Conservation (phyloP, 2,888 invertebrate genomes). For the Melinaea menophilus region DNA sequence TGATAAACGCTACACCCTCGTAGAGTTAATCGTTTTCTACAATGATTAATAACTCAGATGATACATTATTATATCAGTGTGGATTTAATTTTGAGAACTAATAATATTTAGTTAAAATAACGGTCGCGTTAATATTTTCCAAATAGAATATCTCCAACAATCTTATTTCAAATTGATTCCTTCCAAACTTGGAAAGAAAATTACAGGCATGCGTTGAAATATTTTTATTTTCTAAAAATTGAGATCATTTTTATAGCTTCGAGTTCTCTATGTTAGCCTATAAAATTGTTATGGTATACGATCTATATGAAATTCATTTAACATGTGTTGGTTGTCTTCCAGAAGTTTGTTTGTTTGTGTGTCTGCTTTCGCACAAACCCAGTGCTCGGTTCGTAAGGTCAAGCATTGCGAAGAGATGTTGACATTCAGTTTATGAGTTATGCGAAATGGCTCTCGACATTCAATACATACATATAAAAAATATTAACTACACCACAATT, state of each 20-base stretch:
- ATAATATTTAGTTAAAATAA: no score
- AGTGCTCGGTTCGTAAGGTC: not conserved
- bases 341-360: conserved; percentile 14
- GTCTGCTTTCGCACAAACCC: conserved; percentile 10
- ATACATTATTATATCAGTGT: not conserved
- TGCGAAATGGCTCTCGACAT: not conserved
- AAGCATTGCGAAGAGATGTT: not conserved
- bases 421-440: conserved; percentile 5
- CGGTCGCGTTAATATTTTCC: no score
- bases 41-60: not conserved
- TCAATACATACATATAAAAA: no score
- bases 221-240: no score
- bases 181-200: no score
- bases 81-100: no score
- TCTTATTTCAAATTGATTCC: no score
- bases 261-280: not conserved
- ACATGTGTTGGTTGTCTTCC: conserved; percentile 13
- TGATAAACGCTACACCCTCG: not conserved
- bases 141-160: no score
- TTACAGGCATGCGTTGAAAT: no score
- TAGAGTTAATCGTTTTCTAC: no score
- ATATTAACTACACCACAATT: no score
- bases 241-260: not conserved
- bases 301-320: not conserved
- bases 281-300: not conserved